These are phyloP conservation scores for Melipona beecheii DNA, from an alignment of 2,888 invertebrate species.

Conservation along the genomic window DNA sequence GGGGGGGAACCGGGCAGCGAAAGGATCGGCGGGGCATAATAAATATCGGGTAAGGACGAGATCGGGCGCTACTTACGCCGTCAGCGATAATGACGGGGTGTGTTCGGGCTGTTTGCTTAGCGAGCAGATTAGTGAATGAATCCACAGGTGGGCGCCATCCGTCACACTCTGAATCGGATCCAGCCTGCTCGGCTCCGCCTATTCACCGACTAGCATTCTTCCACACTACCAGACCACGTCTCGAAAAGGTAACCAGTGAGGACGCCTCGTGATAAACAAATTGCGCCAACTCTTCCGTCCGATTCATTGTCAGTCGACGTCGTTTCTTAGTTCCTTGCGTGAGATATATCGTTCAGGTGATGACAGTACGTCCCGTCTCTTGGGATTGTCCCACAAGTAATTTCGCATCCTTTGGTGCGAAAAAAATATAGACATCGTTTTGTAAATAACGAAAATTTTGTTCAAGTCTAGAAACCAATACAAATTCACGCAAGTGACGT, in stretches of 20 bases:
- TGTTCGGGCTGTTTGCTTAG: conserved; percentile 84
- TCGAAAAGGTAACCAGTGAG: conserved; percentile 47
- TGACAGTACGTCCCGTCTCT: too few relatives aligned
- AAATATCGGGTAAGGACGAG: conserved; percentile 78
- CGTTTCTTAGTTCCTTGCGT: conserved; percentile 8
- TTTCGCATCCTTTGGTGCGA: too few relatives aligned
- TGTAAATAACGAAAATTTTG: too few relatives aligned
- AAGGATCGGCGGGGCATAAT: conserved; percentile 70
- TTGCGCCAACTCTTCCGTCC: conserved; percentile 22
- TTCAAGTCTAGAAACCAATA: too few relatives aligned
- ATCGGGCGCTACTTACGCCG: conserved; percentile 83
- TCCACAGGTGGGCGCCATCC: conserved; percentile 84
- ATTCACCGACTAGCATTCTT: conserved; percentile 70
- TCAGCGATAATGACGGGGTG: conserved; percentile 84
- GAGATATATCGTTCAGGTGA: neutral
- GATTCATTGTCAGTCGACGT: conserved; percentile 33
- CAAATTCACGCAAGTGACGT: too few relatives aligned
- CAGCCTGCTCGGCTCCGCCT: conserved; percentile 79
- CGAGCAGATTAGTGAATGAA: conserved; percentile 84
- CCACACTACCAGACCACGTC: conserved; percentile 52
- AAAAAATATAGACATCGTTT: too few relatives aligned
- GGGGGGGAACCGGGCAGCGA: conserved; percentile 29
- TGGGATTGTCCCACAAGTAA: too few relatives aligned
- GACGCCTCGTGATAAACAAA: conserved; percentile 41
- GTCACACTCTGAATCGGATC: conserved; percentile 80